Evolutionary conservation across 2,113 vertebrate species (phyloP), one percentile per base, ranked within the genome.

Genomic region (Leiothrix lutea): DNA sequence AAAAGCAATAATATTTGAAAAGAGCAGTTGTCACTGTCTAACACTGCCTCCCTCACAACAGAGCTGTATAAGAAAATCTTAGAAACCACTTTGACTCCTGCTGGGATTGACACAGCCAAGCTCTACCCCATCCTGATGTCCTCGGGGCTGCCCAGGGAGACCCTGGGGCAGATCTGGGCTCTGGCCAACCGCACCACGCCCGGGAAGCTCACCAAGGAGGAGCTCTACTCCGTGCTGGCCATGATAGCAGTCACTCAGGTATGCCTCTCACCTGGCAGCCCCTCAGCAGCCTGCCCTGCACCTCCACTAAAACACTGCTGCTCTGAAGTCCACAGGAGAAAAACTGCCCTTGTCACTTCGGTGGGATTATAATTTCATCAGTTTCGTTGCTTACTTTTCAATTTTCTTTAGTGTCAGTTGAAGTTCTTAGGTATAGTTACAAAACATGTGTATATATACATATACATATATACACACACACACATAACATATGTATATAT

Each of bases 111-210:
- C 96, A 99, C 99, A 56, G 98, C 98, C 92, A 99, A 99, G 93
- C 99, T 99, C 58, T 99, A 99, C 94, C 99, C 99, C 40, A 99
- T 99, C 83, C 98, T 99, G 94, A 99, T 99, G 98, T 99, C 99
- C 0, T 99, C 99, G 36, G 99, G 99, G 24, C 98, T 99, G 97
- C 99, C 99, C 91, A 98, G 99, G 51, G 99, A 99, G 97, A 99
- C 99, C 3, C 98, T 99, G 62, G 99, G 99, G 29, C 99, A 99
- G 94, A 99, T 99, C 84, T 99, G 99, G 99, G 99, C 99, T 14
- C 79, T 99, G 75, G 99, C 99, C 96, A 99, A 99, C 96, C 98
- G 99, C 74, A 99, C 99, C 44, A 99, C 99, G 23, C 99, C 99
- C 5, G 99, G 99, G 64, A 99, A 99, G 97, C 98, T 99, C 71